Evolutionary conservation across 2,888 invertebrate species (phyloP), one percentile per base, ranked within the genome.

Genomic region (Eupelmus urozonus): DNA sequence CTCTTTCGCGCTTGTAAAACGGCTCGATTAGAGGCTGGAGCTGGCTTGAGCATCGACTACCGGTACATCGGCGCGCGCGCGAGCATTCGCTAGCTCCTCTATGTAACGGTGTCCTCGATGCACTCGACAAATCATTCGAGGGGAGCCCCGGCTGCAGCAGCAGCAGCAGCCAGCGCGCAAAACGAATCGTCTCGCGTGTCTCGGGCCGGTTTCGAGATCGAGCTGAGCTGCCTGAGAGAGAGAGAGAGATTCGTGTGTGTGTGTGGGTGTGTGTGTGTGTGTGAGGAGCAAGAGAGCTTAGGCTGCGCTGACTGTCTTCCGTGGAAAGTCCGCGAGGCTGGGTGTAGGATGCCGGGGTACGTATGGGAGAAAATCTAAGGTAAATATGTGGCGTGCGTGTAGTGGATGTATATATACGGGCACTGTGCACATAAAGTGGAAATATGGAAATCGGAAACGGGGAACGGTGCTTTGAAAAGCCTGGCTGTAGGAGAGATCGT

Each of bases 71-170:
- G 16, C 82, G 79, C 73, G 63, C 77, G 80, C 71, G n/a, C 29
- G 40, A 34, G 42, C 55, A 27, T 45, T 51, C 23, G 23, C 45
- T 49, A 29, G 23, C 27, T 63, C 51, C 66, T 59, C 66, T 34
- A 7, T 45, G 2, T 45, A 7, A 86, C 85, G 86, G 85, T 85
- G 84, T 84, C 84, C 84, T 82, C 83, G 82, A 81, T 83, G 81
- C 81, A 81, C 81, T 84, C 85, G 84, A 85, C 85, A 85, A 86
- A 85, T 86, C 85, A 86, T 85, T 84, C 82, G 80, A 78, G 83
- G 23, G 55, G 27, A 45, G 60, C 23, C 4, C 45, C 62, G 1
- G 66, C 40, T 34, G 29, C 23, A 34, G 66, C 60, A 0, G 72
- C 73, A 16, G 71, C 60, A n/a, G 57, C 49, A 49, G 72, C 25